A percentile compares a stretch with the other conserved stretches of the same genome.
Conservation (phyloP, 2,113 vertebrate species). For the Callionymus lyra region DNA sequence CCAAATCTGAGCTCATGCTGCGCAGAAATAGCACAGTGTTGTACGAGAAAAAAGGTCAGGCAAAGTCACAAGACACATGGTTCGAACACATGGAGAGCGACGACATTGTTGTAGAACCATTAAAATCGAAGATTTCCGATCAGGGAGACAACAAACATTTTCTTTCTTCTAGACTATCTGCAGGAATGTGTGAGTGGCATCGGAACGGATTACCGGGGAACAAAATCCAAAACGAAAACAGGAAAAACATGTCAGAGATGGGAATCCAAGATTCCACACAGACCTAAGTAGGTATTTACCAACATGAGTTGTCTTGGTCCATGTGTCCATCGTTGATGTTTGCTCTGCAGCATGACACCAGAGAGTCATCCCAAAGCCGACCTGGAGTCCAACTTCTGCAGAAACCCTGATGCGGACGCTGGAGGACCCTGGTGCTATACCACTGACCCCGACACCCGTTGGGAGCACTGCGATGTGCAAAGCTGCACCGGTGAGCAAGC, state of each 20-base stretch:
- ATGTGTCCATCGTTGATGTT: background rate
- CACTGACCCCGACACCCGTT: constrained; percentile 48
- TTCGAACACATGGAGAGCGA: too few species aligned
- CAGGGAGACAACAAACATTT: background rate
- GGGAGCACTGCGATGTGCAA: constrained; percentile 61
- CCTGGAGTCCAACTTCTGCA: constrained; percentile 69
- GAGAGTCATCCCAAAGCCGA: constrained; percentile 44
- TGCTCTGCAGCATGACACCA: constrained; percentile 46
- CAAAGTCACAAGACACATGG: too few species aligned
- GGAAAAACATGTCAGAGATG: constrained; percentile 60
- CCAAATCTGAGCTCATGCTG: constrained; percentile 49
- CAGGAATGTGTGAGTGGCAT: constrained; percentile 61
- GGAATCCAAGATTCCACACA: constrained; percentile 45
- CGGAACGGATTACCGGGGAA: constrained; percentile 64
- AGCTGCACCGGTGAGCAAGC: constrained; percentile 56
- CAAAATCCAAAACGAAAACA: constrained; percentile 55
- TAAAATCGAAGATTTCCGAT: too few species aligned
- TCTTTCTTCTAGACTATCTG: constrained; percentile 52
- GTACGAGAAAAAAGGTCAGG: constrained; percentile 63
- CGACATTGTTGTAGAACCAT: too few species aligned
- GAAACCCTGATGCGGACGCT: constrained; percentile 66
- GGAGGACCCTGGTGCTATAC: constrained; percentile 74
- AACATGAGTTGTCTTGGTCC: background rate
- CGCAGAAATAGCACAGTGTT: constrained; percentile 45
- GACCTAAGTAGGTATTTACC: constrained; percentile 49